These are phyloP conservation scores for Protosalanx chinensis DNA, from an alignment of 2,797 vertebrate genomes.

Conservation along the genomic window DNA sequence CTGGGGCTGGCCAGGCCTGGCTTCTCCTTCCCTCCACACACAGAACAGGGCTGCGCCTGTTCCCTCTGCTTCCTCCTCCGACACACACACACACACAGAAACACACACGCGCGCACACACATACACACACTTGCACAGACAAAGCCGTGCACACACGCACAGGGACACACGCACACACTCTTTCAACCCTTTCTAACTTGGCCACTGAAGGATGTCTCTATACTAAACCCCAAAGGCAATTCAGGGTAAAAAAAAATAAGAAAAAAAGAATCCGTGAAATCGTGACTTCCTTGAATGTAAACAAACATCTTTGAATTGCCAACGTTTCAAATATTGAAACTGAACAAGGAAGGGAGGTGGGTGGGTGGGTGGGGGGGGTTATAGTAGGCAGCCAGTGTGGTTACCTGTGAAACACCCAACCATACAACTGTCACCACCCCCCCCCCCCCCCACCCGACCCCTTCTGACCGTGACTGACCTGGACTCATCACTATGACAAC, in stretches of 20 bases:
- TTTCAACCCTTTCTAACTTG: conserved; percentile 30
- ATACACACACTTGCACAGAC: conserved; percentile 4
- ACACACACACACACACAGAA: background rate
- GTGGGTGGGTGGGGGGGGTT: background rate
- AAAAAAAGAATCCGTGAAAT: too few species aligned
- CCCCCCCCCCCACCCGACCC: background rate
- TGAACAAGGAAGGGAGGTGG: conserved; percentile 9
- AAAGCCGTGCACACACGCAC: background rate
- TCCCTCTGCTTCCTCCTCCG: background rate
- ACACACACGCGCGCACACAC: conserved; percentile 7
- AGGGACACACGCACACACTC: background rate
- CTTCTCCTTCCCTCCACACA: conserved; percentile 46
- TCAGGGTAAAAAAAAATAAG: too few species aligned
- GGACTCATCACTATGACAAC: conserved; percentile 24
- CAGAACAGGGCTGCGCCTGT: background rate
- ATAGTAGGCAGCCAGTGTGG: conserved; percentile 5
- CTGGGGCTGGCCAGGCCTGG: conserved; percentile 53
- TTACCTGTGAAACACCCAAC: conserved; percentile 50
- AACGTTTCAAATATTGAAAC: background rate
- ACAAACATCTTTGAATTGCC: conserved; percentile 43
- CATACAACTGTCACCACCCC: conserved; percentile 11
- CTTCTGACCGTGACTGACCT: conserved; percentile 20
- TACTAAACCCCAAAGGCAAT: too few species aligned
- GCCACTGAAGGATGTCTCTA: conserved; percentile 26
- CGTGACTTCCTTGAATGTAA: too few species aligned